Evolutionary conservation across 1,140 invertebrate genomes (phyloP), one percentile per base, ranked within the genome.

Genomic region (Drosophila nigrodunni): DNA sequence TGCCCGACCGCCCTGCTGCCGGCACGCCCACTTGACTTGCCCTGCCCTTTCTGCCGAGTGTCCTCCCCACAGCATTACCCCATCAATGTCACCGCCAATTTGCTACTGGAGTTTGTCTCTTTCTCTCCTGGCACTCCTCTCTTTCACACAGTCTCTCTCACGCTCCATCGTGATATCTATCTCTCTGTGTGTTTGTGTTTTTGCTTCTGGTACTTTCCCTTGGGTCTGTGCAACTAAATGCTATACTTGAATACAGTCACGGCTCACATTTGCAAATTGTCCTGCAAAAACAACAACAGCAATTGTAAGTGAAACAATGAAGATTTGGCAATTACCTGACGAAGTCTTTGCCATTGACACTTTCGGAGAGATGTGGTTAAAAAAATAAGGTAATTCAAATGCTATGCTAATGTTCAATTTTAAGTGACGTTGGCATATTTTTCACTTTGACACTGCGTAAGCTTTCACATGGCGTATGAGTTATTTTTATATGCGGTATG

Each of bases 41-140:
- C 68, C 68, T 7, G 39, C 21, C 49, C 43, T 11, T 2, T 9
- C 41, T 18, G 15, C 15, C 13, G 15, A 57, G 37, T 15, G 9
- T 13, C 30, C 35, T 15, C 49, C 21, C 13, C 47, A 30, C 25
- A 68, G 60, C 60, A 35, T 37, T 58, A 54, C 74, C 66, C 68
- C 82, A 81, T 87, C 83, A 87, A 83, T 88, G 83, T 89, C 83
- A 82, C 80, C 85, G 83, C 83, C 85, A 88, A 88, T 88, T 88
- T 87, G 85, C 77, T 80, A 65, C 83, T 83, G 52, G 44, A 41
- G 65, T 60, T 58, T 71, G 75, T 58, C 61, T 37, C 62, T 47
- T 7, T 34, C 18, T 21, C 18, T 2, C 18, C 18, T 2, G 18
- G 18, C 2, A 21, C 18, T 15, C 11, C 15, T 35, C 13, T 54